Percentiles rank a stretch among this genome's conserved stretches.
Evolutionary conservation across 2,113 vertebrate species (phyloP).

Genomic region (Rhinolophus sinicus): DNA sequence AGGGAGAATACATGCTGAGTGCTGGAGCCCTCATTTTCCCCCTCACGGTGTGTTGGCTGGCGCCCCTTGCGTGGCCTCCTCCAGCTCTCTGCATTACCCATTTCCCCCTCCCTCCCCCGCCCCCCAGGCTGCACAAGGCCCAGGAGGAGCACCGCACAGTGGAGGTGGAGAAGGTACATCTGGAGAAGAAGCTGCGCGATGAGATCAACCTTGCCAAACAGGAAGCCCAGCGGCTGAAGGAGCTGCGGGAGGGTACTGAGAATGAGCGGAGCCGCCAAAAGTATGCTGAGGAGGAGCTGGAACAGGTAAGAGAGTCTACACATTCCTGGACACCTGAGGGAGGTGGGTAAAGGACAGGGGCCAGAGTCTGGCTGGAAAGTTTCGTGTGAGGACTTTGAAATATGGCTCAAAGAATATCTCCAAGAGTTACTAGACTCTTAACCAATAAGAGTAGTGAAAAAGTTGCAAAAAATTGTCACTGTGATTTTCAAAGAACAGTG

Average conservation of each 20-base stretch:
- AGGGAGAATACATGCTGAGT: neutral
- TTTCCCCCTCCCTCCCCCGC: too few species aligned
- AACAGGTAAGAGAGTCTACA: slow-evolving; percentile 88
- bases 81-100: neutral
- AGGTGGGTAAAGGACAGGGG: neutral
- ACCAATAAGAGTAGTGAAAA: neutral
- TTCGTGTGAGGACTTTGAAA: slow-evolving; percentile 31
- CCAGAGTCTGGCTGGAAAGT: neutral
- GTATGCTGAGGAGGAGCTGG: slow-evolving; percentile 96
- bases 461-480: neutral
- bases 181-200: slow-evolving; percentile 97
- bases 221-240: slow-evolving; percentile 95
- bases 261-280: slow-evolving; percentile 97
- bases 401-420: slow-evolving; percentile 28
- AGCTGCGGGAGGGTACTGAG: slow-evolving; percentile 95
- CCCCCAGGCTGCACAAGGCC: slow-evolving; percentile 94
- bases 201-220: slow-evolving; percentile 98
- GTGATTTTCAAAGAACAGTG: slow-evolving; percentile 44
- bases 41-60: neutral
- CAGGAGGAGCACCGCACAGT: slow-evolving; percentile 98
- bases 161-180: slow-evolving; percentile 97
- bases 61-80: neutral
- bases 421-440: neutral
- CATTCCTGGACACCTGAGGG: neutral
- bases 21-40: slow-evolving; percentile 25